phyloP scores from a whole-genome alignment of 2,888 invertebrate genomes.

The Tholera decimalis region DNA sequence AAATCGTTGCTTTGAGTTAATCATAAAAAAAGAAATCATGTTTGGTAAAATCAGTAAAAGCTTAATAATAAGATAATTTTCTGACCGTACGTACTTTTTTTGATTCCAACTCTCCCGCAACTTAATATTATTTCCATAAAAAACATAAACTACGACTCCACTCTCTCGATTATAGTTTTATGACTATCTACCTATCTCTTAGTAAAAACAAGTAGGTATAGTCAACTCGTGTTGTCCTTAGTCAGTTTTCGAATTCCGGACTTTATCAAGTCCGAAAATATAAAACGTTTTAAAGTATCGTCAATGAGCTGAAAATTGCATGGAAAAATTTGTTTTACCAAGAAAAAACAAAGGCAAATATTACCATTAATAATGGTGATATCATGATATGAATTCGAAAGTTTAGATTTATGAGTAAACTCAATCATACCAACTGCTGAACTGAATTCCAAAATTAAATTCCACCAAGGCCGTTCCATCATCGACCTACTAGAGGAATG shows the following conservation, averaged over 20 bases:
- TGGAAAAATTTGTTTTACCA: background rate
- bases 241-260: background rate
- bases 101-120: background rate
- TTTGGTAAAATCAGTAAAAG: background rate
- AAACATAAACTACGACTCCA: slow-evolving; percentile 29
- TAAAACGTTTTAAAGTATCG: background rate
- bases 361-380: too few species aligned
- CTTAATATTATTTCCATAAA: slow-evolving; percentile 10
- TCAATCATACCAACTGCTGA: too few species aligned
- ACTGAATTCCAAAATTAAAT: too few species aligned
- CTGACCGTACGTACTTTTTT: background rate
- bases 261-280: background rate
- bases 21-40: background rate
- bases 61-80: slow-evolving; percentile 4
- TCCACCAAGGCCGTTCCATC: too few species aligned
- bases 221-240: background rate
- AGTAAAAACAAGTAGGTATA: slow-evolving; percentile 23
- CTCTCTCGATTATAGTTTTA: slow-evolving; percentile 24
- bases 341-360: background rate
- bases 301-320: background rate
- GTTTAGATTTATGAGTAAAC: too few species aligned
- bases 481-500: too few species aligned
- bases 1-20: background rate
- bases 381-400: too few species aligned
- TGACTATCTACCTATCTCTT: background rate